These are phyloP conservation scores for Ophioderma brevispina DNA, from an alignment of 35 echinoderm and acorn worm genomes.

Conservation along the genomic window DNA sequence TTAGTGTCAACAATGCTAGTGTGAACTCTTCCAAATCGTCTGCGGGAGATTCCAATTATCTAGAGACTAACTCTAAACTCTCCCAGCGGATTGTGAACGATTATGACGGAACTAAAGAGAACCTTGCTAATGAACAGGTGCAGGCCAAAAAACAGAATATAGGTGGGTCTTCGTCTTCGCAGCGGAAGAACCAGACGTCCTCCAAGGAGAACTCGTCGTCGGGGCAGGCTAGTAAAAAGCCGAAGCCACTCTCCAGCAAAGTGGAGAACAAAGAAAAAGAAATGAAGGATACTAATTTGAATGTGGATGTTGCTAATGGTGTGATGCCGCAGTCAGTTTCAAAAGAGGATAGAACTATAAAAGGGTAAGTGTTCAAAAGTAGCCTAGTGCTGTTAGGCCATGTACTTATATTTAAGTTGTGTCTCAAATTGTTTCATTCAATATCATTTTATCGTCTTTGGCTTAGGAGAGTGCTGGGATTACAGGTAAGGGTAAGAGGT, in stretches of 20 bases:
- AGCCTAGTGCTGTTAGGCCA: too few species aligned
- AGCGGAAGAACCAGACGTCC: slow-evolving; percentile 15
- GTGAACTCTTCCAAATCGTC: slow-evolving; percentile 29
- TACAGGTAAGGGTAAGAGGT: too few species aligned
- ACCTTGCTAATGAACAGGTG: slow-evolving; percentile 91
- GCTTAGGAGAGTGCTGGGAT: too few species aligned
- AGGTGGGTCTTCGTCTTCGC: slow-evolving; percentile 31
- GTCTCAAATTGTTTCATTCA: too few species aligned
- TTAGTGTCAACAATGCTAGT: slow-evolving; percentile 68
- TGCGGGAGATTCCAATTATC: slow-evolving; percentile 46
- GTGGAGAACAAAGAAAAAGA: slow-evolving; percentile 94
- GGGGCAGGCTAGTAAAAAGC: slow-evolving; percentile 43
- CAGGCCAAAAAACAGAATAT: slow-evolving; percentile 86
- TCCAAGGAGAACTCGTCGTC: slow-evolving; percentile 49
- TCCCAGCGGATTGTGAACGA: slow-evolving; percentile 88
- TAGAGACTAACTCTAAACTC: slow-evolving; percentile 73
- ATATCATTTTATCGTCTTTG: too few species aligned
- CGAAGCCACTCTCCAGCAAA: slow-evolving; percentile 66
- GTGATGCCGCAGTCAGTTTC: slow-evolving; percentile 32
- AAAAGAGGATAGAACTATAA: slow-evolving; percentile 71
- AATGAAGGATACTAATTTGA: slow-evolving; percentile 65
- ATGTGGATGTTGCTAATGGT: slow-evolving; percentile 69
- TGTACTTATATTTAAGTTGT: too few species aligned
- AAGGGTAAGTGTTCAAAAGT: background rate
- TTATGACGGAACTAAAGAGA: slow-evolving; percentile 79